Evolutionary conservation across 1,140 invertebrate genomes (phyloP).

Genomic region (Megalonaias nervosa): DNA sequence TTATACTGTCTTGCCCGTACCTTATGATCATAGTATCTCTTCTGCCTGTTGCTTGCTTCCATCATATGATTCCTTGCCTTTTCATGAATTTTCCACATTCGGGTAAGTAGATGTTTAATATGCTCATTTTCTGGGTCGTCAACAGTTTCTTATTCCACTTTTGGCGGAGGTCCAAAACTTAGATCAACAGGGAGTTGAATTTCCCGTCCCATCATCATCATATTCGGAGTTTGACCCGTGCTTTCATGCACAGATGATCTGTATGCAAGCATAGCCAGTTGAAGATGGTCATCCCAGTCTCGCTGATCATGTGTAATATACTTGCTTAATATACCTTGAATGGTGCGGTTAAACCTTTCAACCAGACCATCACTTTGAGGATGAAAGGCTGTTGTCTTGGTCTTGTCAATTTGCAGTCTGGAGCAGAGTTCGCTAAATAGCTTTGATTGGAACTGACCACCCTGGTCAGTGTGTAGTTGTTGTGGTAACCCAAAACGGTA

Average conservation of each 20-base stretch:
- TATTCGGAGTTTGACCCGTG: constrained; percentile 26
- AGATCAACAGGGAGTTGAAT: constrained; percentile 17
- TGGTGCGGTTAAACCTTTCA: constrained; percentile 40
- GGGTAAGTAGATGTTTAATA: no score
- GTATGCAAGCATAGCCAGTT: constrained; percentile 24
- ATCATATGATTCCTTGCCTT: no score
- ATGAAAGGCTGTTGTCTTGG: constrained; percentile 32
- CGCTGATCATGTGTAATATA: constrained; percentile 7
- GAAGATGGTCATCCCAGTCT: constrained; percentile 34
- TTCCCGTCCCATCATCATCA: constrained; percentile 35
- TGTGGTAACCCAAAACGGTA: no score
- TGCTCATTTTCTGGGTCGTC: no score
- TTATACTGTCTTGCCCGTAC: no score
- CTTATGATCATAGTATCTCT: no score
- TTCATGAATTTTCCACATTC: no score
- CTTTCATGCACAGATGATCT: constrained; percentile 10
- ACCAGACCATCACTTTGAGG: constrained; percentile 37
- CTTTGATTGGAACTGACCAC: constrained; percentile 36
- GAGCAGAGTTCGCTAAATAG: constrained; percentile 34
- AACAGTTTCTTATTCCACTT: background rate
- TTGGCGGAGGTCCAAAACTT: background rate
- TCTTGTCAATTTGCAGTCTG: constrained; percentile 27
- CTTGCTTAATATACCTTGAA: constrained; percentile 22
- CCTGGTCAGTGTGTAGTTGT: constrained; percentile 68
- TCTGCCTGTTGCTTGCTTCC: no score